These are phyloP conservation scores for Pipistrellus nathusii DNA, from an alignment of 2,797 vertebrate species.

Conservation along the genomic window DNA sequence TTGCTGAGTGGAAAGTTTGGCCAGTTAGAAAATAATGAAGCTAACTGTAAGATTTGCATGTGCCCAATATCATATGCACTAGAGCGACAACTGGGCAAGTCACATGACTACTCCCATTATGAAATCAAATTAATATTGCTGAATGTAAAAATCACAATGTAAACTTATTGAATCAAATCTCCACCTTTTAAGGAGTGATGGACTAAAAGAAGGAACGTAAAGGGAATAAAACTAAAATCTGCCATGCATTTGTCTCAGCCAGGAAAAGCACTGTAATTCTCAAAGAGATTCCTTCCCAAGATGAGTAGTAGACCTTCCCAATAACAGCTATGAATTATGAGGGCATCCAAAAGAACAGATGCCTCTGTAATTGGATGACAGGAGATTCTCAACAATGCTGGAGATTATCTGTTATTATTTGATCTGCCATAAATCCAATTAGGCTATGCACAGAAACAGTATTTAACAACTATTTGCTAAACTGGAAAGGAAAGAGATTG, in stretches of 20 bases:
- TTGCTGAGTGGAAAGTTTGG: neutral
- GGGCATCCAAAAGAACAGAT: neutral
- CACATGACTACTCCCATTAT: neutral
- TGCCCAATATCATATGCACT: neutral
- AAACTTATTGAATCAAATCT: neutral
- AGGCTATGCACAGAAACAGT: neutral
- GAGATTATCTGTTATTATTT: conserved; percentile 41
- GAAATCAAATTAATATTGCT: conserved; percentile 38
- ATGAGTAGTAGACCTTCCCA: neutral
- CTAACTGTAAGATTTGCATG: neutral
- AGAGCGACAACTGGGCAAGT: neutral
- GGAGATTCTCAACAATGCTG: neutral
- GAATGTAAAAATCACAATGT: neutral
- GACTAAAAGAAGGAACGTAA: neutral
- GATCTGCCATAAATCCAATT: conserved; percentile 46
- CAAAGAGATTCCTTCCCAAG: neutral
- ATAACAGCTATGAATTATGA: neutral
- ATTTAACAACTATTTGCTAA: conserved; percentile 60
- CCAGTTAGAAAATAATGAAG: neutral
- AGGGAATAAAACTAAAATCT: neutral
- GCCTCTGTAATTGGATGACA: conserved; percentile 14
- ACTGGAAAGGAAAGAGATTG: conserved; percentile 44
- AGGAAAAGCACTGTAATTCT: neutral
- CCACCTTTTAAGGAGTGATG: neutral
- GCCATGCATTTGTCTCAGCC: neutral